Base-by-base conservation (phyloP, 2,888 invertebrate species). In the Crioceris asparagi region DNA sequence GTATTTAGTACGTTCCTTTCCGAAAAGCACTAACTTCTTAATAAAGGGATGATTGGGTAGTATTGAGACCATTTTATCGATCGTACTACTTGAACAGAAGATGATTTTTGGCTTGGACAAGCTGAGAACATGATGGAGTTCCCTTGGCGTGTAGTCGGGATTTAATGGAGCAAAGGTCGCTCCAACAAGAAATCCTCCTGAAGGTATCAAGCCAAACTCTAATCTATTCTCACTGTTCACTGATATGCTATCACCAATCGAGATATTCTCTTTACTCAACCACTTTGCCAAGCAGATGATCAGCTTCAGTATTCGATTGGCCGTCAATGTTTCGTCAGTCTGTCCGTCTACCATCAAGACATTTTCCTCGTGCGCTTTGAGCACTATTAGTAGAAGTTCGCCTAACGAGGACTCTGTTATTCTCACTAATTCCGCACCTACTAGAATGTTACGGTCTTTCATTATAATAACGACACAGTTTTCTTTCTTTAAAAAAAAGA, bases 51-150 rank as follows among this genome's bases (percentile, higher is more conserved):
- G 15, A 3, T 67, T 65, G 45, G 67, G 64, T 36, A 69, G 64
- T 38, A 72, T 69, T 35, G 72, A 70, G 38, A 70, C 55, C 38
- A 79, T 60, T 42, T 70, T 72, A 43, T 72, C 67, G 4, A 74
- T 60, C 3, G 74, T 72, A 18, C 67, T 56, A 5, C 69, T 67
- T 1, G 83, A 80, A 21, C 74, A 72, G 56, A 83, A 79, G 48
- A 83, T 71, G 29, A 75, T 63, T 56, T 75, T 78, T 34, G 84
- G 83, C 53, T 76, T 77, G 1, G 79, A 77, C 43, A 83, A 70
- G 43, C 70, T 71, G 3, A 80, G 55, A 14, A 78, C 68, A 57
- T 83, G 83, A 35, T 69, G 60, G 12, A 83, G 65, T 66, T 84
- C 84, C 47, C 72, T 68, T 53, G 69, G 65, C 17, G 75, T 70